Base-by-base conservation (phyloP, 2,113 vertebrate species). In the Scopus umbretta region DNA sequence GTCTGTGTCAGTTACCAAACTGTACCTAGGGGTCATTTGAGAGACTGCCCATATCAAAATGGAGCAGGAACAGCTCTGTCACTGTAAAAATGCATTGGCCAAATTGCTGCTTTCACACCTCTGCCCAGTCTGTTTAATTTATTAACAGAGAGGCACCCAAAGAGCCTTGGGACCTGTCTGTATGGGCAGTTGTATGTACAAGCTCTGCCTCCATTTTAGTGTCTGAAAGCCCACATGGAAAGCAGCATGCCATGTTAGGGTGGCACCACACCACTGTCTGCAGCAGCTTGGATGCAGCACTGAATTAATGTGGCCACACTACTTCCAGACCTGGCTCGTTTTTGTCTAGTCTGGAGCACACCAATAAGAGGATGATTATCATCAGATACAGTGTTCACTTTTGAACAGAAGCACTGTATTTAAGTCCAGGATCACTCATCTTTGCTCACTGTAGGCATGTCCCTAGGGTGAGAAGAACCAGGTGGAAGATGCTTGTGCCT, bases 291-390 rank as follows among this genome's bases (percentile, higher is more conserved):
- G 55, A 14, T 21, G 15, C 20, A 55, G 21, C n/a, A 13, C 47
- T 50, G 66, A 42, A 29, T 13, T 30, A 5, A 6, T 5, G 9
- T 0, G 1, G 14, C 11, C 16, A 8, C 26, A 4, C 22, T 38
- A 32, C 11, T 83, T 42, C 40, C 26, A 0, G 2, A 5, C 19
- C 22, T 11, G 13, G 23, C 13, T 61, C 1, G 25, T 7, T 76
- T 86, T n/a, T 63, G 14, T 7, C 27, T 10, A 1, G 7, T 27
- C 13, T 67, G 38, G 25, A 79, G 61, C 38, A 75, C 16, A n/a
- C n/a, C n/a, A n/a, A n/a, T n/a, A n/a, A n/a, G n/a, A n/a, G n/a
- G n/a, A n/a, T n/a, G n/a, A n/a, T n/a, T n/a, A n/a, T n/a, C n/a
- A n/a, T n/a, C n/a, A n/a, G n/a, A n/a, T n/a, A n/a, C n/a, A n/a